Conservation (phyloP, 2,113 vertebrate species). For the Piprites chloris region DNA sequence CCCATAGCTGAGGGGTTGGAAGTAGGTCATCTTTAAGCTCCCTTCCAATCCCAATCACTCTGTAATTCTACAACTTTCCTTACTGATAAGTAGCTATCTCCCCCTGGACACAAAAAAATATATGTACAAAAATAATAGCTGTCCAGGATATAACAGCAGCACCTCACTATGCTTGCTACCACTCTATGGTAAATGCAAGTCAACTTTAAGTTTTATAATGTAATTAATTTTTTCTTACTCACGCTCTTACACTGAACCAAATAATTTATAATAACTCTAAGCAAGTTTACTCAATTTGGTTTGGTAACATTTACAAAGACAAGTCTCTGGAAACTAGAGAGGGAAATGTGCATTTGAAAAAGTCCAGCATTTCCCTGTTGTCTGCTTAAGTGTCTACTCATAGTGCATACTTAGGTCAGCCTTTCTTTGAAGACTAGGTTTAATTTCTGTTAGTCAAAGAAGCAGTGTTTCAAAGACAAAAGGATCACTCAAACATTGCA, state of each 20-base stretch:
- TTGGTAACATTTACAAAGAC: background rate
- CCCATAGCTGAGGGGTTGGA: accelerated
- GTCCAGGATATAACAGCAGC: background rate
- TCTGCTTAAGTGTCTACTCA: background rate
- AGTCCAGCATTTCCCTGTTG: background rate
- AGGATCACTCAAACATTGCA: background rate
- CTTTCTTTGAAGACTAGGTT: background rate
- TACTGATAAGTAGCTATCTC: background rate
- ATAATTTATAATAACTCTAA: background rate
- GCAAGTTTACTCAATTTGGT: background rate
- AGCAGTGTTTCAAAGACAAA: background rate
- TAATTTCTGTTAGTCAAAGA: background rate
- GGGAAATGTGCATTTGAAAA: background rate
- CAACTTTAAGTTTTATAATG: background rate
- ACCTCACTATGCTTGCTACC: background rate
- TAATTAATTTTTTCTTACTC: background rate
- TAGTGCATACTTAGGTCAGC: background rate
- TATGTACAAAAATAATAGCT: background rate
- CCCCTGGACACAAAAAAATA: accelerated
- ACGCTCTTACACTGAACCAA: background rate
- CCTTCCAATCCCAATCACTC: background rate
- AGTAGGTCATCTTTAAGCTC: background rate
- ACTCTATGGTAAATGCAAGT: background rate
- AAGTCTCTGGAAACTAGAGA: background rate
- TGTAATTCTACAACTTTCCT: background rate